Evolutionary conservation across 2,113 vertebrate genomes (phyloP).

Genomic region (Ciconia stormi): DNA sequence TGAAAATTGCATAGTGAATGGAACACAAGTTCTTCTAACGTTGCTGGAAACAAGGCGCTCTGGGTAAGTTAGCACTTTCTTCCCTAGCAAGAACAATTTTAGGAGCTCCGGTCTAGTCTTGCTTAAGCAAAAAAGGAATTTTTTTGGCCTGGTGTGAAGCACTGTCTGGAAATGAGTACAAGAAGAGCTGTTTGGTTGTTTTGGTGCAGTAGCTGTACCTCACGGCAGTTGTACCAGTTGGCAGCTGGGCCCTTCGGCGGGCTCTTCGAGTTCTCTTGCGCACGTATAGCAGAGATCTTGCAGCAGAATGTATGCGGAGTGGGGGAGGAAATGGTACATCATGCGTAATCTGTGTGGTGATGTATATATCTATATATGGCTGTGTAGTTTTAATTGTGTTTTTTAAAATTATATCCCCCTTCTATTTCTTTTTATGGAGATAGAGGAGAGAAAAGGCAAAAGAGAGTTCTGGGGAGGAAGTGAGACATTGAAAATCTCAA

Average conservation of each 20-base stretch:
- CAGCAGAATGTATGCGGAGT: background rate
- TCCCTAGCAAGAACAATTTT: accelerated
- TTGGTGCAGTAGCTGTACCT: background rate
- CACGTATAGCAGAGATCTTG: accelerated
- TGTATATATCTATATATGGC: accelerated
- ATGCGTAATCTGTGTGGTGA: accelerated
- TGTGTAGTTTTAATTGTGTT: background rate
- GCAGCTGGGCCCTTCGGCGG: accelerated
- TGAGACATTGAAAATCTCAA: background rate
- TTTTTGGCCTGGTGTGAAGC: background rate
- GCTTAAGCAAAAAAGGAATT: background rate
- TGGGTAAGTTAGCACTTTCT: conserved; percentile 75
- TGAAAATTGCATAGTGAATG: conserved; percentile 90
- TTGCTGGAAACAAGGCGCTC: conserved; percentile 90
- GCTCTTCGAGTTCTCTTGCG: background rate
- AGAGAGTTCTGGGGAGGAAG: background rate
- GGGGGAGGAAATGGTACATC: accelerated
- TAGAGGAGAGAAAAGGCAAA: background rate
- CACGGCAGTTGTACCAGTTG: background rate
- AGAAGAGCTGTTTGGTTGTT: background rate
- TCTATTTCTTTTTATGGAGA: background rate
- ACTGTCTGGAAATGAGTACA: background rate
- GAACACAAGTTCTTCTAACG: conserved; percentile 92
- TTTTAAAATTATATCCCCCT: background rate
- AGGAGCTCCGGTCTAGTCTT: too few species aligned